Base-by-base conservation (phyloP, 2,113 vertebrate species). In the Scophthalmus maximus region DNA sequence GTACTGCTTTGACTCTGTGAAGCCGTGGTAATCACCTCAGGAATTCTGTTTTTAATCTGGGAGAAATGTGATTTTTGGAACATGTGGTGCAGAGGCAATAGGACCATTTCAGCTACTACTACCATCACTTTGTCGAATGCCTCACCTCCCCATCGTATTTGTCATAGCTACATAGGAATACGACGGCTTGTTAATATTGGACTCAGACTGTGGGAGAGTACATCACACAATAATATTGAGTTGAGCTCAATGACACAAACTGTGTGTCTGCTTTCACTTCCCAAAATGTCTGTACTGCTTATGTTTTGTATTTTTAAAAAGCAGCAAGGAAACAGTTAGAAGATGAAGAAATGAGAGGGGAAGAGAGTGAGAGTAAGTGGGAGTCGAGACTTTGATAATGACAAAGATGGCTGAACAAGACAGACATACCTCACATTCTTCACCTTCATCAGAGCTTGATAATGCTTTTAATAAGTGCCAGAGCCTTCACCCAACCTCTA, bases 381-480 rank as follows among this genome's bases (percentile, higher is more conserved):
- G 62, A 79, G 62, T 78, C 34, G 73, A 78, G 69, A 20, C 70
- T 73, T 73, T 64, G 86, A 89, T 85, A 80, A 84, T 71, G 67
- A 36, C 58, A 80, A 76, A 81, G 82, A 87, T 80, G 88, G 73
- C 85, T 91, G 82, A 91, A 67, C 83, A 84, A 73, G 80, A 78
- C 68, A 87, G 84, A 89, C 94, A 90, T 96, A 87, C 89, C 93
- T 96, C 85, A 87, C 91, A 98, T 96, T 96, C 95, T 95, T 95
- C 76, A 73, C 88, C 92, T 94, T 91, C 95, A 95, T 76, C 91
- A 89, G 89, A 93, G 94, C 94, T 88, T 94, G 85, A 94, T 94
- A 95, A 93, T 93, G 91, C 86, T 85, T 89, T 79, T 93, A 92
- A 93, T 90, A 91, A 88, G 81, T 70, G 32, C 62, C 78, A 14